Conservation (phyloP, 2,888 invertebrate species). For the Hesperia comma region DNA sequence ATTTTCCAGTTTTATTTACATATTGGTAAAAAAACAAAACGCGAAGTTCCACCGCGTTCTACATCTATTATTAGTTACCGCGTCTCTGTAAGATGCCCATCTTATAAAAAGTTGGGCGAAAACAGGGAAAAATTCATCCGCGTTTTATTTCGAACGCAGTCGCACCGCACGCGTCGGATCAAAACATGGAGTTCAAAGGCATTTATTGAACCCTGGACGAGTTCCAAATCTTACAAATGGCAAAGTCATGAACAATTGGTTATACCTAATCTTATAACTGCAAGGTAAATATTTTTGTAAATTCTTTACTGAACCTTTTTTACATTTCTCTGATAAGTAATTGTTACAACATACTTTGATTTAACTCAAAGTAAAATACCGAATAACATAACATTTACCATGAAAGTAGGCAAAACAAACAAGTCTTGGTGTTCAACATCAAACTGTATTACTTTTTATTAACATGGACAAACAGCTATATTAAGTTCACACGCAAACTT, state of each 20-base stretch:
- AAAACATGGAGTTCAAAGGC: conserved; percentile 38
- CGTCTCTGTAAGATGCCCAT: neutral
- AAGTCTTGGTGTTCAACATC: no score
- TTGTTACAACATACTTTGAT: no score
- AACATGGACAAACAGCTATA: no score
- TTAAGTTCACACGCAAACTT: no score
- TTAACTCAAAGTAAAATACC: no score
- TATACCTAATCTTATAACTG: no score
- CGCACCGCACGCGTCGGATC: conserved; percentile 22
- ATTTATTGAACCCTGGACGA: conserved; percentile 30
- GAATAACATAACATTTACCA: no score
- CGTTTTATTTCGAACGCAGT: conserved; percentile 14
- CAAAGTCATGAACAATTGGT: conserved; percentile 24
- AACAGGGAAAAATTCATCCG: conserved; percentile 12
- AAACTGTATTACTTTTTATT: no score
- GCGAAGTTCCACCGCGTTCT: neutral
- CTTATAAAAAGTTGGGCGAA: conserved; percentile 11
- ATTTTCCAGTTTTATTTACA: neutral
- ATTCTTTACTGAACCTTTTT: no score
- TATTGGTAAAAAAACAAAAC: neutral
- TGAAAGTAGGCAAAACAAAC: no score
- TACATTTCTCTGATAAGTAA: no score
- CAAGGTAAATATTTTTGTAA: no score
- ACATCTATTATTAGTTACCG: neutral
- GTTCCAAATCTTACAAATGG: conserved; percentile 26